Conservation (phyloP, 2,113 vertebrate genomes). For the Ageneiosus marmoratus region DNA sequence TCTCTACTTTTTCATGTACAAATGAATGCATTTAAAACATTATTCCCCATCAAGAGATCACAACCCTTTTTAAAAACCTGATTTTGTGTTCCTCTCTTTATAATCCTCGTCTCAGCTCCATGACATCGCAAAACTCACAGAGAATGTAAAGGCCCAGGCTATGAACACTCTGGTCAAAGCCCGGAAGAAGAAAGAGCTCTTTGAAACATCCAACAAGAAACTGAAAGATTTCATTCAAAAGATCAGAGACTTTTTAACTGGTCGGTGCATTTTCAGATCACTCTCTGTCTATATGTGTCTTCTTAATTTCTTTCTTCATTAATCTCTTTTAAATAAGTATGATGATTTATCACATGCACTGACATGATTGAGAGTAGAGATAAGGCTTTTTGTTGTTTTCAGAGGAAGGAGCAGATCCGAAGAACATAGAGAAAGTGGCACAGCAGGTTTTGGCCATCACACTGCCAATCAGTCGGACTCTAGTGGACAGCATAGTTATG, state of each 20-base stretch:
- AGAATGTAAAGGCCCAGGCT: conserved; percentile 70
- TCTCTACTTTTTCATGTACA: neutral
- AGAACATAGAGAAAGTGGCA: conserved; percentile 84
- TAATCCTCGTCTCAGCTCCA: conserved; percentile 67
- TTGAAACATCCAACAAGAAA: conserved; percentile 73
- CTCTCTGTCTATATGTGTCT: neutral
- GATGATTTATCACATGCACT: neutral
- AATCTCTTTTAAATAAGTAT: neutral
- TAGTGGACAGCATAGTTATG: conserved; percentile 65
- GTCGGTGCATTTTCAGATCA: conserved; percentile 58
- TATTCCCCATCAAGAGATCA: neutral
- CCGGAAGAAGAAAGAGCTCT: conserved; percentile 65
- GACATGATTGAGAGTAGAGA: neutral
- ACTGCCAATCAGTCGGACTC: conserved; percentile 71
- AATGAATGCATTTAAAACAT: neutral
- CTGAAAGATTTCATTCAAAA: conserved; percentile 79
- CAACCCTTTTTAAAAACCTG: neutral
- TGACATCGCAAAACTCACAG: conserved; percentile 74
- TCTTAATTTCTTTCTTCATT: neutral
- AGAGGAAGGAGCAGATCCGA: conserved; percentile 86
- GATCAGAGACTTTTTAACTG: conserved; percentile 83
- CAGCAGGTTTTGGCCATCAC: conserved; percentile 77
- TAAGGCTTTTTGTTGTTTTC: neutral
- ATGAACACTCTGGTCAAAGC: conserved; percentile 72
- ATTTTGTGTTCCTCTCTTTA: neutral